Base-by-base conservation (phyloP, 2,113 vertebrate species). In the Hystrix brachyura region DNA sequence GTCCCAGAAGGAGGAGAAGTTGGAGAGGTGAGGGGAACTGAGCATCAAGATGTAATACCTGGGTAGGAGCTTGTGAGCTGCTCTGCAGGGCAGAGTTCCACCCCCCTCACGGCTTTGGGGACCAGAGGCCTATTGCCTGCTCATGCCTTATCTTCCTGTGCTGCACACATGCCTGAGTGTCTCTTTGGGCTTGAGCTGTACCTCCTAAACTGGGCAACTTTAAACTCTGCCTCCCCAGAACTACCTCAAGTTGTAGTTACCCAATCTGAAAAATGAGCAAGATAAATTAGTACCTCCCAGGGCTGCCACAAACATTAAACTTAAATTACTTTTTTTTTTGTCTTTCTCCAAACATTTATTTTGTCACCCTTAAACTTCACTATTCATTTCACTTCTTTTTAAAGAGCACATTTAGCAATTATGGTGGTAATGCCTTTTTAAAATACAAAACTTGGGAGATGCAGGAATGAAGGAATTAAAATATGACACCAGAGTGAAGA, bases 331-430 rank as follows among this genome's bases (percentile, higher is more conserved):
- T 83, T 38, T 38, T 38, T 38, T 38, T 89, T 91, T 76, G 23
- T 38, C 65, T 89, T 62, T 83, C 10, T 25, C 84, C 90, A 90
- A 21, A 91, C 29, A 60, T 60, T 67, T 87, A 89, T 76, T 78
- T 69, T 7, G 23, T 65, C 32, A 57, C 7, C 6, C 34, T 86
- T 55, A 92, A 59, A 53, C 74, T 67, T 57, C 51, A 57, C 88
- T 83, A 9, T 89, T 89, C 62, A 59, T 25, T 57, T 57, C 57
- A 86, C 84, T 86, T 90, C 65, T 65, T 51, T 92, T 62, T 67
- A 90, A 95, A 86, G 29, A 76, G 10, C 5, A 19, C 12, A 51
- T 62, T 82, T 67, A 87, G 59, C 64, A 94, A 57, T 78, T 90
- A 65, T 27, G 18, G 29, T 92, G n/a, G 15, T 74, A 94, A 59